A percentile compares a stretch with the other conserved stretches of the same genome.
Evolutionary conservation across 2,113 vertebrate species (phyloP).

Genomic region (Petroica traversi): DNA sequence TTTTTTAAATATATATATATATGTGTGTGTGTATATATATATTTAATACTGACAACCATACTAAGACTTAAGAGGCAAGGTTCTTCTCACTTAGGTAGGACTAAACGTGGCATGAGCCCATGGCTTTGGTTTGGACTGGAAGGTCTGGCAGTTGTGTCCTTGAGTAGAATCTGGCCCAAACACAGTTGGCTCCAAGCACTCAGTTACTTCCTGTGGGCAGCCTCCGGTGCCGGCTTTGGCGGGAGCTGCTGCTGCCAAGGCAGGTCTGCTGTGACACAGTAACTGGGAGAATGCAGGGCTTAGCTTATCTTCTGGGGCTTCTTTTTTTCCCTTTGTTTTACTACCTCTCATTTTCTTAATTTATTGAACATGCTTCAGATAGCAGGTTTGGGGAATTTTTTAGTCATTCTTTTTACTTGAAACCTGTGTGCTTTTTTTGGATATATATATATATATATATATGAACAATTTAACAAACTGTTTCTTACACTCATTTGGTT

Average conservation of each 20-base stretch:
- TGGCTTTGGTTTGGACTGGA: neutral
- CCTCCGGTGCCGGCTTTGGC: neutral
- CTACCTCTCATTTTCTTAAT: conserved; percentile 82
- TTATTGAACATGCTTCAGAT: conserved; percentile 77
- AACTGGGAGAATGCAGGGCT: conserved; percentile 16
- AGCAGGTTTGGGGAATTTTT: conserved; percentile 70
- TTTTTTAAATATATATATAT: conserved; percentile 62
- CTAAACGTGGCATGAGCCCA: neutral
- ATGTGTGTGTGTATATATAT: neutral
- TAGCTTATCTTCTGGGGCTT: conserved; percentile 54
- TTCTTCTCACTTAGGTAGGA: conserved; percentile 18
- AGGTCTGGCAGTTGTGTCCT: neutral
- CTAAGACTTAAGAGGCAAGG: conserved; percentile 50
- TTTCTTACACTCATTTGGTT: conserved; percentile 79
- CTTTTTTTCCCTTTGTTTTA: conserved; percentile 75
- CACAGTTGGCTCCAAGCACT: neutral
- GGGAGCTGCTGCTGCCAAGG: neutral
- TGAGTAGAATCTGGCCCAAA: conserved; percentile 6
- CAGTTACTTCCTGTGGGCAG: neutral
- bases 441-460: conserved; percentile 76
- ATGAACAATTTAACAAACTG: conserved; percentile 70
- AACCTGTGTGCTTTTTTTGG: conserved; percentile 73
- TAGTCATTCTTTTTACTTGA: conserved; percentile 79
- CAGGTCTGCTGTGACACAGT: neutral
- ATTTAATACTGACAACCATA: conserved; percentile 60